Evolutionary conservation across 2,113 vertebrate species (phyloP).

Genomic region (Caranx melampygus): DNA sequence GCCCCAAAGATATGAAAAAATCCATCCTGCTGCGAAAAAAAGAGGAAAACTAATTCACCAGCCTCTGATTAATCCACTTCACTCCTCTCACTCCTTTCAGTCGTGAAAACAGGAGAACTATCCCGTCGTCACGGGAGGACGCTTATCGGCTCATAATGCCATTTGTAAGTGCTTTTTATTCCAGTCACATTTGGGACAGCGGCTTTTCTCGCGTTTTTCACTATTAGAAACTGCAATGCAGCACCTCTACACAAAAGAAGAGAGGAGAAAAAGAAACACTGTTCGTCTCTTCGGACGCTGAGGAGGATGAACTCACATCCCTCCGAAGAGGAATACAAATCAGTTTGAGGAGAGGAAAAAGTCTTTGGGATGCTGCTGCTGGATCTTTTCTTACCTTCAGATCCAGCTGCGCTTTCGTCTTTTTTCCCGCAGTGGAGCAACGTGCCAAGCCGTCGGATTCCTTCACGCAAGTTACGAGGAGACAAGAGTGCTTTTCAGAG

Average conservation of each 20-base stretch:
- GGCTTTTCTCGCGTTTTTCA: slow-evolving; percentile 73
- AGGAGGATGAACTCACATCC: slow-evolving; percentile 49
- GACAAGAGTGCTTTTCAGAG: slow-evolving; percentile 55
- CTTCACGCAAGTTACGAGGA: slow-evolving; percentile 74
- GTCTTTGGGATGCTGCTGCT: slow-evolving; percentile 42
- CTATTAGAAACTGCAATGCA: slow-evolving; percentile 87
- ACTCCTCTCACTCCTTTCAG: slow-evolving; percentile 42
- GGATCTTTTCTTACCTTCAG: slow-evolving; percentile 71
- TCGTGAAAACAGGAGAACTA: slow-evolving; percentile 31
- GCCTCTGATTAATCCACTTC: slow-evolving; percentile 70
- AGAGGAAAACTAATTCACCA: slow-evolving; percentile 52
- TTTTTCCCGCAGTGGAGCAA: slow-evolving; percentile 79
- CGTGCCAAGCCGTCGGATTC: slow-evolving; percentile 78
- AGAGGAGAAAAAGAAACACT: slow-evolving; percentile 45
- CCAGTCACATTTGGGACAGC: slow-evolving; percentile 81
- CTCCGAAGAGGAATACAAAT: slow-evolving; percentile 22
- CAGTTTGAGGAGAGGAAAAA: slow-evolving; percentile 39
- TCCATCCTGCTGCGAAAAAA: slow-evolving; percentile 61
- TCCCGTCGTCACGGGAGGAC: slow-evolving; percentile 42
- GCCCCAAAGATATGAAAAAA: slow-evolving; percentile 44
- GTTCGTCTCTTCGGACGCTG: slow-evolving; percentile 65
- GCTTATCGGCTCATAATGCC: slow-evolving; percentile 54
- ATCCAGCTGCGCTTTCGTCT: slow-evolving; percentile 49
- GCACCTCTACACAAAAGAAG: slow-evolving; percentile 77
- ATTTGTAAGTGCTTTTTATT: slow-evolving; percentile 73